Evolutionary conservation across 1,140 invertebrate species (phyloP).

Genomic region (Hydropsyche tenuis): DNA sequence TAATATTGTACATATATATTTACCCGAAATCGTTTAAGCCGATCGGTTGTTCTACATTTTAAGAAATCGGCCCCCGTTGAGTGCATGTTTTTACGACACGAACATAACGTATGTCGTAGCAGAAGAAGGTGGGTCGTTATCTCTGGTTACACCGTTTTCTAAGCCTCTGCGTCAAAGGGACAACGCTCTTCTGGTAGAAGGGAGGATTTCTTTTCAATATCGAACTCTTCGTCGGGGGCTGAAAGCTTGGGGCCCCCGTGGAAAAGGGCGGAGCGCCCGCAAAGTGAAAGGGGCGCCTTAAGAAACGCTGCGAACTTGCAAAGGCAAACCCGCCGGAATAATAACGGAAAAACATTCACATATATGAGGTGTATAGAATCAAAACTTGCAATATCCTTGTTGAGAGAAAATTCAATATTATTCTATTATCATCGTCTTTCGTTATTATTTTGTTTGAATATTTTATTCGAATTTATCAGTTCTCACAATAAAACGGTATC

Average conservation of each 20-base stretch:
- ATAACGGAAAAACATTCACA: too few species aligned
- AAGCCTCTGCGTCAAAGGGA: conserved; percentile 22
- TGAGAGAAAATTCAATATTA: too few species aligned
- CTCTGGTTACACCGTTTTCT: conserved; percentile 25
- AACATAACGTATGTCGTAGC: not conserved
- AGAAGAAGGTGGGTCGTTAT: not conserved
- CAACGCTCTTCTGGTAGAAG: not conserved
- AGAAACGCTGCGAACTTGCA: too few species aligned
- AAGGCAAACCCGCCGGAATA: too few species aligned
- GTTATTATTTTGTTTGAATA: too few species aligned
- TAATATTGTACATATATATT: too few species aligned
- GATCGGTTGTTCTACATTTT: conserved; percentile 6
- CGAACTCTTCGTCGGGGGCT: not conserved
- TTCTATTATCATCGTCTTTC: too few species aligned
- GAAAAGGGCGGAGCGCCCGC: not conserved
- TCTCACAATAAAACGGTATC: too few species aligned
- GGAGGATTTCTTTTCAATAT: conserved; percentile 24
- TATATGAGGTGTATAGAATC: too few species aligned
- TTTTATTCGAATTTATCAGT: too few species aligned
- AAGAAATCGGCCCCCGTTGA: not conserved
- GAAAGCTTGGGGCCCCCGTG: not conserved
- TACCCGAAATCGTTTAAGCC: too few species aligned
- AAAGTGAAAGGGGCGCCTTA: conserved; percentile 1
- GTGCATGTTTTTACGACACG: not conserved
- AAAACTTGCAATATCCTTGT: too few species aligned